A percentile compares a stretch with the other conserved stretches of the same genome.
phyloP scores from a whole-genome alignment of 2,113 vertebrate genomes.

The Trogon melanurus region DNA sequence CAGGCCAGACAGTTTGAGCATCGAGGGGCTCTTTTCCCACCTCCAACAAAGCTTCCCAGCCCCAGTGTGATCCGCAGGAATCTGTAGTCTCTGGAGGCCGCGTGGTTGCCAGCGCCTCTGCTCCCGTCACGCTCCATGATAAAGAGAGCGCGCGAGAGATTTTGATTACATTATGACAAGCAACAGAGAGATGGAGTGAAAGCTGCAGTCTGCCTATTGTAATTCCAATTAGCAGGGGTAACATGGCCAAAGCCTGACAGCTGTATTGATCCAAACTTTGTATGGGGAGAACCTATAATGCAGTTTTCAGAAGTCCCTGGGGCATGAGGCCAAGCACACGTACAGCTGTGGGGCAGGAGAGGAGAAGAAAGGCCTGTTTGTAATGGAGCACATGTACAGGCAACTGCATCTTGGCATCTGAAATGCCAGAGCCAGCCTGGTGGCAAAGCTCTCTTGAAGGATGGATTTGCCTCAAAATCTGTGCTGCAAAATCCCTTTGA shows the following conservation, averaged over 20 bases:
- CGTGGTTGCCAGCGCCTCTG: not conserved
- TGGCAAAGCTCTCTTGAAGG: not conserved
- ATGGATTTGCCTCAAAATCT: not conserved
- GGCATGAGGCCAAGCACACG: not conserved
- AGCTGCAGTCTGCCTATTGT: slow-evolving; percentile 42
- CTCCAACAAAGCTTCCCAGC: not conserved
- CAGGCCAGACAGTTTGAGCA: not conserved
- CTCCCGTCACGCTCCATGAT: not conserved
- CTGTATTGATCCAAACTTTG: slow-evolving; percentile 18
- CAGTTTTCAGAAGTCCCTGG: not conserved
- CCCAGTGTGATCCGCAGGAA: not conserved
- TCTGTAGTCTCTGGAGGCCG: not conserved
- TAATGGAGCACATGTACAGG: not conserved
- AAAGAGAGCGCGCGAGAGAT: not conserved
- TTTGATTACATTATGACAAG: slow-evolving; percentile 60
- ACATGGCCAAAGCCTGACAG: slow-evolving; percentile 21
- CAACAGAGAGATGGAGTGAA: slow-evolving; percentile 22
- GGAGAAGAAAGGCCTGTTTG: not conserved
- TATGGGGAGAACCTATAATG: not conserved
- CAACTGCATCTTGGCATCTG: not conserved
- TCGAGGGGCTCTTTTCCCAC: not conserved
- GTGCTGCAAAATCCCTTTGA: not conserved
- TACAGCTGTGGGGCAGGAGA: not conserved
- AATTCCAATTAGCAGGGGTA: slow-evolving; percentile 53
- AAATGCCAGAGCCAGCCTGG: not conserved